Conservation (phyloP, 2,113 vertebrate genomes). For the Caloenas nicobarica region DNA sequence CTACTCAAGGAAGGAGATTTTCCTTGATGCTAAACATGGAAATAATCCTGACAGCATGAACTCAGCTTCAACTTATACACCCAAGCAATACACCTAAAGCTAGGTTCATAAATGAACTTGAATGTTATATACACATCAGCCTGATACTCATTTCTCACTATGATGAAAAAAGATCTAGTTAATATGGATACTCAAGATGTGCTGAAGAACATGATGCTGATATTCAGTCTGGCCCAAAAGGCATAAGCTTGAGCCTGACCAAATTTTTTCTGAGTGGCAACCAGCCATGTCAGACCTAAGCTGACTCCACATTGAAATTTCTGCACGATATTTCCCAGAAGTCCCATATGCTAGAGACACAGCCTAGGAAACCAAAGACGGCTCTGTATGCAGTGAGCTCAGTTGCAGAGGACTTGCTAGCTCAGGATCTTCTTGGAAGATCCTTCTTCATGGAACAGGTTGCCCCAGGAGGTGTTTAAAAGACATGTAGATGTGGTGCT, state of each 20-base stretch:
- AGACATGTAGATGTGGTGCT: too few species aligned
- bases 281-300: not conserved
- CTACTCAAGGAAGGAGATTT: not conserved
- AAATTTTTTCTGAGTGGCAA: not conserved
- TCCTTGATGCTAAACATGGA: not conserved
- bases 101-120: not conserved
- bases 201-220: not conserved
- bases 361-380: not conserved
- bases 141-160: not conserved
- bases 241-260: not conserved
- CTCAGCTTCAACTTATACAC: not conserved
- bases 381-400: not conserved
- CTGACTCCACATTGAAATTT: not conserved
- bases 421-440: not conserved
- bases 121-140: not conserved
- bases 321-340: not conserved
- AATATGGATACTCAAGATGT: not conserved
- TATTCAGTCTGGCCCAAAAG: not conserved
- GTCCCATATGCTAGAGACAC: not conserved
- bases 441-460: too few species aligned
- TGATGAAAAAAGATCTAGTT: not conserved
- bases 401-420: not conserved
- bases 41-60: not conserved
- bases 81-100: not conserved
- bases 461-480: too few species aligned